These are phyloP conservation scores for Vireo griseus DNA, from an alignment of 2,797 vertebrate genomes.

Conservation along the genomic window DNA sequence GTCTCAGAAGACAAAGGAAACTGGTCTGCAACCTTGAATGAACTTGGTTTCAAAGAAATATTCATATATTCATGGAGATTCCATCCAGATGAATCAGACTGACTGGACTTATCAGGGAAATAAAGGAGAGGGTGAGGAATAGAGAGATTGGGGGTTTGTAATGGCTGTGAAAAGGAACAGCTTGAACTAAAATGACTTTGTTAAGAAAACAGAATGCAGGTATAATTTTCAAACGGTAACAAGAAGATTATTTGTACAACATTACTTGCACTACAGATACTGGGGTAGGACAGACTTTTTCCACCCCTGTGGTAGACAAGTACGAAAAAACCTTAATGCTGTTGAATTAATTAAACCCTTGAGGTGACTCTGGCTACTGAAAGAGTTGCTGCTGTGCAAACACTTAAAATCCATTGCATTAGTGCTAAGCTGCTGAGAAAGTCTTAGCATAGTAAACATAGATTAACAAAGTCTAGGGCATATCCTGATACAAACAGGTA, in stretches of 20 bases:
- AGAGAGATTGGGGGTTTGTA: not conserved
- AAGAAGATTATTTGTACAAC: not conserved
- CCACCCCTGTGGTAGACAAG: not conserved
- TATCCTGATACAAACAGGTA: not conserved
- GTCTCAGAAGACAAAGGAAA: constrained; percentile 25
- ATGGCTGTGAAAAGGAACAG: not conserved
- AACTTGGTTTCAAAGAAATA: constrained; percentile 17
- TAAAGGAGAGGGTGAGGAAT: not conserved
- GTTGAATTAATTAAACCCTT: not conserved
- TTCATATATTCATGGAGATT: not conserved
- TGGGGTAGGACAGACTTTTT: not conserved
- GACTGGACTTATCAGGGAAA: not conserved
- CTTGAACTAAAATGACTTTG: not conserved
- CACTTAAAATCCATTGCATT: constrained; percentile 13
- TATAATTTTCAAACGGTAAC: not conserved
- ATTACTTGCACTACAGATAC: not conserved
- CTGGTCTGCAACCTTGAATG: constrained; percentile 3
- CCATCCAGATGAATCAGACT: not conserved
- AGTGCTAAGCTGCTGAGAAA: constrained; percentile 22
- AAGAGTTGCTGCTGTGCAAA: not conserved
- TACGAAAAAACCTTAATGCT: not conserved
- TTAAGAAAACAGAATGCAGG: not conserved
- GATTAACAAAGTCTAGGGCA: constrained; percentile 19
- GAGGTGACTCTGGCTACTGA: not conserved
- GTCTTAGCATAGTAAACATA: not conserved